Evolutionary conservation across 2,888 invertebrate genomes (phyloP).

Genomic region (Laspeyria flexula): DNA sequence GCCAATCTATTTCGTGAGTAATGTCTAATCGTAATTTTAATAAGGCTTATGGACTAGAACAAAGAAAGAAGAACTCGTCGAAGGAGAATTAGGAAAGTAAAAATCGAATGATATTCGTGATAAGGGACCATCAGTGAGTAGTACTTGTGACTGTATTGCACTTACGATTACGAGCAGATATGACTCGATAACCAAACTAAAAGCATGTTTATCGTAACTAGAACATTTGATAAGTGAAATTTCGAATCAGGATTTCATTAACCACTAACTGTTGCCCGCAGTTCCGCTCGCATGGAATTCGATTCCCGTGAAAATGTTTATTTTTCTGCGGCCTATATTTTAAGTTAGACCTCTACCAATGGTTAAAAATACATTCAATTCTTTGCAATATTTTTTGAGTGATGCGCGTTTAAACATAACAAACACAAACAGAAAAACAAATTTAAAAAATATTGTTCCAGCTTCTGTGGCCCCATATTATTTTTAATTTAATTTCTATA

Average conservation of each 20-base stretch:
- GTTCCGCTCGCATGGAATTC: too few relatives aligned
- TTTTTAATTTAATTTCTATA: too few relatives aligned
- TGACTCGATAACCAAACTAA: constrained; percentile 41
- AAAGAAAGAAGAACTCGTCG: constrained; percentile 21
- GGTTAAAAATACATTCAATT: too few relatives aligned
- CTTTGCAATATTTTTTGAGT: too few relatives aligned
- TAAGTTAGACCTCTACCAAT: too few relatives aligned
- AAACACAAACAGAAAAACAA: too few relatives aligned
- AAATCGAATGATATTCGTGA: constrained; percentile 23
- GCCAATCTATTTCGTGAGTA: constrained; percentile 10
- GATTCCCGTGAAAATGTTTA: too few relatives aligned
- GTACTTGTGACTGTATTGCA: constrained; percentile 11
- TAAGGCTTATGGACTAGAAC: constrained; percentile 10
- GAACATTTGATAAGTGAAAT: constrained; percentile 21
- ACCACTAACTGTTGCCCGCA: too few relatives aligned
- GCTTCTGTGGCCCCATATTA: too few relatives aligned
- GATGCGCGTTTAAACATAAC: too few relatives aligned
- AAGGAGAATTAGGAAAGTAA: constrained; percentile 16
- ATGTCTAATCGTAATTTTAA: constrained; percentile 12
- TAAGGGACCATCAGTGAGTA: constrained; percentile 15
- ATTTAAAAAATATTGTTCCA: too few relatives aligned
- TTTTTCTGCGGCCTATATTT: too few relatives aligned
- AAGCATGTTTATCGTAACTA: constrained; percentile 44
- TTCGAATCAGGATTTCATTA: constrained; percentile 2
- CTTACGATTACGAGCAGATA: constrained; percentile 36